Base-by-base conservation (phyloP, 2,113 vertebrate genomes). In the Cheilinus undulatus region DNA sequence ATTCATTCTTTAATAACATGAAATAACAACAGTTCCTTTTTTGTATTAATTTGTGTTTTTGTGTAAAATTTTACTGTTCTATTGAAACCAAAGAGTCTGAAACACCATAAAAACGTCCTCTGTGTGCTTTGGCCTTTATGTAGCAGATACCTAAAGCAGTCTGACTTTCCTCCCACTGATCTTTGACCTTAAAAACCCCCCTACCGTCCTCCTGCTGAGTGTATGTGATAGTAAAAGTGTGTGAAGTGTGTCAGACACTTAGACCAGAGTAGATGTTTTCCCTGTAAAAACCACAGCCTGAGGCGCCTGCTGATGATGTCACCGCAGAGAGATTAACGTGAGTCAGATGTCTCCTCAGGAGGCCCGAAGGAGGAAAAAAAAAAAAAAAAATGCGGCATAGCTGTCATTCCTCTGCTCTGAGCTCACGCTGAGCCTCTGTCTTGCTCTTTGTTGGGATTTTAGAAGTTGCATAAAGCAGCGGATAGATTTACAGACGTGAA, bases 291-390 rank as follows among this genome's bases (percentile, higher is more conserved):
- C 9, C 4, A 34, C 27, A 63, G 74, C 69, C 71, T 0, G 15
- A 68, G 76, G 86, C 76, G 51, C 65, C 83, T 53, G 53, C 22
- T 3, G 38, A 1, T 90, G 89, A 86, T 52, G 69, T 88, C 83
- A 86, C 19, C 38, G 0, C 78, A 22, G n/a, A 20, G 54, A 68
- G 78, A 81, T 73, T 63, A 70, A 52, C 66, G 11, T 83, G 87
- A 85, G 63, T 88, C 89, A 91, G 50, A 45, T 19, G 3, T 5
- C 57, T 7, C 59, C 76, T 68, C 36, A 40, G 65, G 81, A 78
- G 66, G 80, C 72, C 58, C 73, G 17, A 49, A 53, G 78, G 42
- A 54, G 50, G 38, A 66, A 15, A 54, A 60, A 12, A 15, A 20
- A 10, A 14, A 17, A 60, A 78, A 69, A 58, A 1, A 69, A 75